A percentile compares a stretch with the other conserved stretches of the same genome.
Evolutionary conservation across 2,888 invertebrate genomes (phyloP).

Genomic region (Aspidiotus rigidus): DNA sequence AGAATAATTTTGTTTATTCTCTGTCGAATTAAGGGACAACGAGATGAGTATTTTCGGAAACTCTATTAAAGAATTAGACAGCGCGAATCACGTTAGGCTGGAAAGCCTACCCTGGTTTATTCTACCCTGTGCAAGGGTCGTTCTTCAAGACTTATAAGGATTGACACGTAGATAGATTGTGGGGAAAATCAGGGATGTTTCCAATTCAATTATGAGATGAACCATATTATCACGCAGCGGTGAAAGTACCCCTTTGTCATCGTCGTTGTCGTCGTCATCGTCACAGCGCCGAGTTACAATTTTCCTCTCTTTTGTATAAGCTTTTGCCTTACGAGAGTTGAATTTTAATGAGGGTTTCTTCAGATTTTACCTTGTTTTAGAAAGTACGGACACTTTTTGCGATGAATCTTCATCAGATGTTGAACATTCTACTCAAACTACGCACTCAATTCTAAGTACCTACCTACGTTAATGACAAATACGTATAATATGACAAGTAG

Average conservation of each 20-base stretch:
- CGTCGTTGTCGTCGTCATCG: conserved; percentile 17
- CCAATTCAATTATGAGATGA: conserved; percentile 32
- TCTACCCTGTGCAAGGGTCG: conserved; percentile 20
- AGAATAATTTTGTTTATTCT: conserved; percentile 7
- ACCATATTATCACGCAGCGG: conserved; percentile 32
- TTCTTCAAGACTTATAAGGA: conserved; percentile 31
- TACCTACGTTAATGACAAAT: too few relatives aligned
- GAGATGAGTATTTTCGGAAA: conserved; percentile 26
- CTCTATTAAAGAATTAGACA: conserved; percentile 28
- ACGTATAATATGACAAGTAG: too few relatives aligned
- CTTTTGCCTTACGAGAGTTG: conserved; percentile 32
- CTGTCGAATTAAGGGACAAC: conserved; percentile 33
- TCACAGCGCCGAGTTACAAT: conserved; percentile 10
- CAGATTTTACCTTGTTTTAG: conserved; percentile 4
- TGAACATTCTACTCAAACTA: background rate
- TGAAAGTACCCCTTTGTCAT: conserved; percentile 13
- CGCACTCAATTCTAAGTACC: conserved; percentile 19
- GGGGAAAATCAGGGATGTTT: conserved; percentile 32
- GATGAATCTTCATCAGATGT: conserved; percentile 24
- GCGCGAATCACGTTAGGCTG: conserved; percentile 26
- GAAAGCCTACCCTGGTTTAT: conserved; percentile 29
- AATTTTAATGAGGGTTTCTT: conserved; percentile 29
- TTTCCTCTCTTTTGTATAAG: conserved; percentile 26
- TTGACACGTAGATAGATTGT: conserved; percentile 31
- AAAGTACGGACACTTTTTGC: conserved; percentile 20